Base-by-base conservation (phyloP, 1,140 invertebrate species). In the Papilio glaucus region DNA sequence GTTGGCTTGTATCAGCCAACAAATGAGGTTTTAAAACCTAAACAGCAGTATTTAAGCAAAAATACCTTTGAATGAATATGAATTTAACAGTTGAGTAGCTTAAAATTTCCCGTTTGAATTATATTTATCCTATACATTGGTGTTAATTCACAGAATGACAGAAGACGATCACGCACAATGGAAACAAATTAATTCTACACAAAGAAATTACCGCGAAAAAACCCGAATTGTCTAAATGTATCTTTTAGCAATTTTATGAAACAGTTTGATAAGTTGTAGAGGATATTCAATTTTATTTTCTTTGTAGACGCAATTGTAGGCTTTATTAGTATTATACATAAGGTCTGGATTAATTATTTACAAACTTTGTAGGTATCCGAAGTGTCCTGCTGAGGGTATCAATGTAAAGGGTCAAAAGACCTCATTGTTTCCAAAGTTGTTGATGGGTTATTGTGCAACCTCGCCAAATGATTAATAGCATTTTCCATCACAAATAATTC, bases 371-470 rank as follows among this genome's bases (percentile, higher is more conserved):
- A 24, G 0, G 21, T 10, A 12, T 13, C 13, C 15, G 8, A 62
- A 37, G 15, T 37, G 26, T 63, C 61, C 33, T 38, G 61, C 61
- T 63, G 61, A 6, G 61, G 33, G 8, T 53, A 53, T 53, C 18
- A 53, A 53, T 63, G 61, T 21, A 63, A 39, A 63, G 61, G 61
- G 61, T 63, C 61, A 63, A 63, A 38, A 21, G 61, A 24, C 15
- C 3, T 37, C 61, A 63, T 63, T 63, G 61, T 63, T 63, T 63
- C 15, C n/a, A 38, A 62, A 63, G 15, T 37, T 63, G 61, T 63
- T 63, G 33, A 63, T 63, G 33, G 15, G 6, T 61, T 15, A 21
- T 4, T 15, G 24, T 29, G 26, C 8, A 65, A 65, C 15, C 15
- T 24, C 18, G n/a, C 33, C 24, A 62, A 62, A 37, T 37, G 60